Percentiles rank a stretch among this genome's conserved stretches.
Evolutionary conservation across 2,113 vertebrate genomes (phyloP).

Genomic region (Micronycteris hirsuta): DNA sequence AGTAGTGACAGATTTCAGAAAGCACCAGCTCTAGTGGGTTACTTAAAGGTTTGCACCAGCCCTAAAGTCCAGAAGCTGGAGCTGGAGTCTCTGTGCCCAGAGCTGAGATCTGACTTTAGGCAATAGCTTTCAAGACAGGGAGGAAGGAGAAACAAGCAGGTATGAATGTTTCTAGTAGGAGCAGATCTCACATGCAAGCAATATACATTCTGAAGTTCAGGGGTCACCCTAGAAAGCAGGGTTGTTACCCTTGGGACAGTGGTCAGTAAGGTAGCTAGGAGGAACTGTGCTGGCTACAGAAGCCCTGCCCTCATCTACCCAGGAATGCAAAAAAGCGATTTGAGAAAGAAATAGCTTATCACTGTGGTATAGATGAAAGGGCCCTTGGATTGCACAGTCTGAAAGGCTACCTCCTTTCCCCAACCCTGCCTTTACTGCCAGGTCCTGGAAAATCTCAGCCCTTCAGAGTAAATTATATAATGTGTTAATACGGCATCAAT

Average conservation of each 20-base stretch:
- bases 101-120: background rate
- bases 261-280: background rate
- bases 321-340: background rate
- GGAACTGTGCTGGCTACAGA: background rate
- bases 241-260: background rate
- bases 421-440: background rate
- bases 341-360: background rate
- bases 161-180: background rate
- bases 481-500: background rate
- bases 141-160: background rate
- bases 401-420: background rate
- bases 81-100: background rate
- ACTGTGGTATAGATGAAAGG: background rate
- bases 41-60: rapidly evolving
- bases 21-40: background rate
- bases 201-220: background rate
- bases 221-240: background rate
- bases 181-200: background rate
- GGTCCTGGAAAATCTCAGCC: background rate
- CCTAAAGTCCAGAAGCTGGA: background rate
- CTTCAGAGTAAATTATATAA: background rate
- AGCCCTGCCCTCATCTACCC: background rate
- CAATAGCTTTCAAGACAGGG: background rate
- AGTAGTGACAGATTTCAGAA: background rate
- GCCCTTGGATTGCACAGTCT: background rate